Evolutionary conservation across 2,888 invertebrate genomes (phyloP).

Genomic region (Carterocephalus palaemon): DNA sequence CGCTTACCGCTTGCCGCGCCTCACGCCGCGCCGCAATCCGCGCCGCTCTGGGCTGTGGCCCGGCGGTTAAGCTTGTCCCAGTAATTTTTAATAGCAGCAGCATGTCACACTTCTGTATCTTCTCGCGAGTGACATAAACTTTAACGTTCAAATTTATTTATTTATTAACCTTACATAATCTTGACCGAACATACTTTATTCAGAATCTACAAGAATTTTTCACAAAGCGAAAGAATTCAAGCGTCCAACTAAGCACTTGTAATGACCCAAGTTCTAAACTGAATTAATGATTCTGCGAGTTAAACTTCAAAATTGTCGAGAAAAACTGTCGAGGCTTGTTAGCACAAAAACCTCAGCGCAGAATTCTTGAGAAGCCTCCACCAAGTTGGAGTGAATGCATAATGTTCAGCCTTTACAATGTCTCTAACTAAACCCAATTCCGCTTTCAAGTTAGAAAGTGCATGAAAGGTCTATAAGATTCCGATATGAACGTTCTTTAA

Average conservation of each 20-base stretch:
- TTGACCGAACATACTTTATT: no score
- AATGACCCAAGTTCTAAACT: slow-evolving; percentile 23
- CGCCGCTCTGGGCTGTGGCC: no score
- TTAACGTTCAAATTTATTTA: no score
- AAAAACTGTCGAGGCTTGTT: slow-evolving; percentile 31
- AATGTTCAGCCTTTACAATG: slow-evolving; percentile 29
- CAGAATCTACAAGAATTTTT: no score
- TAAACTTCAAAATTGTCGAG: slow-evolving; percentile 28
- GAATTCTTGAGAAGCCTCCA: slow-evolving; percentile 27
- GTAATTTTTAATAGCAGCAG: no score
- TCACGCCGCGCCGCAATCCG: no score
- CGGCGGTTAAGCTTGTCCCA: no score
- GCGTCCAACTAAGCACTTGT: slow-evolving; percentile 18
- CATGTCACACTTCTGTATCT: no score
- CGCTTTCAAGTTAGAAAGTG: slow-evolving; percentile 11
- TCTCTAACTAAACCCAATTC: slow-evolving; percentile 17
- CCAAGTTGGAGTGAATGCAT: slow-evolving; percentile 30
- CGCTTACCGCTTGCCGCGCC: no score
- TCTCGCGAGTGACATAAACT: no score
- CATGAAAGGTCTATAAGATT: slow-evolving; percentile 14
- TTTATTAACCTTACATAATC: no score
- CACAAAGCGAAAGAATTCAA: no score
- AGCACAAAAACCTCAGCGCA: slow-evolving; percentile 23
- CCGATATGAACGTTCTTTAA: slow-evolving; percentile 7
- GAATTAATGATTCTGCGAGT: slow-evolving; percentile 22